Evolutionary conservation across 2,888 invertebrate species (phyloP).

Genomic region (Rotaria socialis): DNA sequence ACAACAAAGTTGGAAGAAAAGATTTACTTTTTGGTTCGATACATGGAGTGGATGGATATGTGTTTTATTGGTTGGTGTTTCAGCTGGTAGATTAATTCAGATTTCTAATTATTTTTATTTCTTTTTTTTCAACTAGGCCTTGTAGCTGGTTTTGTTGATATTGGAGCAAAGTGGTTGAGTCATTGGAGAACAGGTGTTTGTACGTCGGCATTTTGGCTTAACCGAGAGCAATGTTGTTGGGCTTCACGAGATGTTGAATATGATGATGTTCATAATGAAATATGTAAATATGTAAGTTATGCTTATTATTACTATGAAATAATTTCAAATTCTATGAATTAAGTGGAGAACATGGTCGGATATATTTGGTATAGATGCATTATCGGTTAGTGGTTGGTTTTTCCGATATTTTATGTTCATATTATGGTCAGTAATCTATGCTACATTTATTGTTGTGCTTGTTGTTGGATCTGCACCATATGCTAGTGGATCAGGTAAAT

Average conservation of each 20-base stretch:
- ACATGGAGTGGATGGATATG: conserved; percentile 99
- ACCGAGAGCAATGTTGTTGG: conserved; percentile 93
- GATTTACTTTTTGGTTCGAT: conserved; percentile 70
- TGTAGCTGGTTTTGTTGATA: conserved; percentile 91
- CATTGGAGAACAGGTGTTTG: conserved; percentile 95
- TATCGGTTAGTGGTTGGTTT: conserved; percentile 78
- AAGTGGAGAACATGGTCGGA: conserved; percentile 93
- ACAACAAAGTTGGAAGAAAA: conserved; percentile 75
- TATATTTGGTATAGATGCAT: conserved; percentile 62
- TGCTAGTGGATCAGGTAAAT: conserved; percentile 96
- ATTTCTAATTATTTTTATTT: neutral
- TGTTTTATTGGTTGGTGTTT: conserved; percentile 87
- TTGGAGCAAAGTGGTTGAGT: conserved; percentile 81
- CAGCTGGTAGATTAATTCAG: conserved; percentile 71
- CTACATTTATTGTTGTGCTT: conserved; percentile 81
- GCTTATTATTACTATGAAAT: neutral
- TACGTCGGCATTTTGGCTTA: conserved; percentile 87
- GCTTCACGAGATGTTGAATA: conserved; percentile 84
- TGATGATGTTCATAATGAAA: conserved; percentile 68
- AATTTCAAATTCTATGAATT: conserved; percentile 5
- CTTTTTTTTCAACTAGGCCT: conserved; percentile 56
- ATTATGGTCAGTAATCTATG: conserved; percentile 87
- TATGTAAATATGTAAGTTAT: conserved; percentile 67
- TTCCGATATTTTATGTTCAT: conserved; percentile 90
- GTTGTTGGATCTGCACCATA: conserved; percentile 98